These are phyloP conservation scores for Pomacea maculata DNA, from an alignment of 1,140 invertebrate species.

Conservation along the genomic window DNA sequence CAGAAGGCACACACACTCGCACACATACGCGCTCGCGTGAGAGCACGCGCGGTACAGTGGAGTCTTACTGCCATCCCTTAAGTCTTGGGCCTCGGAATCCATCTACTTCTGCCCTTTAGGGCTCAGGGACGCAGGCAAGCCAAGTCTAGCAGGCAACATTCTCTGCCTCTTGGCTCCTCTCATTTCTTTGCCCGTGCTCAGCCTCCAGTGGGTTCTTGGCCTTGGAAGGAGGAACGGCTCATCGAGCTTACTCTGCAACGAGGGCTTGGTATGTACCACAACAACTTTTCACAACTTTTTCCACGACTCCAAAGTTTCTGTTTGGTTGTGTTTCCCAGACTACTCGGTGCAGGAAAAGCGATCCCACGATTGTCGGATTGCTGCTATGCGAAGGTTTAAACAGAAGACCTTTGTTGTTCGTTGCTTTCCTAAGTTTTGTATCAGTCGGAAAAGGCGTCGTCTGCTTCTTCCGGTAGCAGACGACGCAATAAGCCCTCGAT, in stretches of 20 bases:
- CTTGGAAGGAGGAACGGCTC: too few species aligned
- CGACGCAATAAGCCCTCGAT: slow-evolving; percentile 3
- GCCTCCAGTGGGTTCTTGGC: too few species aligned
- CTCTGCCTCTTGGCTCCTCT: slow-evolving; percentile 3
- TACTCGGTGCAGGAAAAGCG: too few species aligned
- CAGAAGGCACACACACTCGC: slow-evolving; percentile 10
- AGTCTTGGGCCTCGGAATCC: slow-evolving; percentile 21
- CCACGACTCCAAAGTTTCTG: too few species aligned
- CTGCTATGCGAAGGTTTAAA: too few species aligned
- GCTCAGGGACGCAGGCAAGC: slow-evolving; percentile 1
- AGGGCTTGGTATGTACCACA: too few species aligned
- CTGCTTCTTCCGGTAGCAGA: slow-evolving; percentile 28
- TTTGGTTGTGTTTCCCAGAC: too few species aligned
- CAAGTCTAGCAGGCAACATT: neutral
- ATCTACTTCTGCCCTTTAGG: slow-evolving; percentile 6
- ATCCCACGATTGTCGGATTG: too few species aligned
- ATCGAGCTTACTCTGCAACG: too few species aligned
- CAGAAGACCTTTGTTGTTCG: too few species aligned
- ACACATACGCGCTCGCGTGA: neutral
- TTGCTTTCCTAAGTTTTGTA: neutral
- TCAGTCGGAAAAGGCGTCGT: slow-evolving; percentile 13
- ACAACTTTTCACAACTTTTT: too few species aligned
- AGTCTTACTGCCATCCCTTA: slow-evolving; percentile 5
- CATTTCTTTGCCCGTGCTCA: neutral
- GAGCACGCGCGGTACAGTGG: slow-evolving; percentile 3